A percentile compares a stretch with the other conserved stretches of the same genome.
These are phyloP conservation scores for Scortum barcoo DNA, from an alignment of 2,113 vertebrate species.

Conservation along the genomic window DNA sequence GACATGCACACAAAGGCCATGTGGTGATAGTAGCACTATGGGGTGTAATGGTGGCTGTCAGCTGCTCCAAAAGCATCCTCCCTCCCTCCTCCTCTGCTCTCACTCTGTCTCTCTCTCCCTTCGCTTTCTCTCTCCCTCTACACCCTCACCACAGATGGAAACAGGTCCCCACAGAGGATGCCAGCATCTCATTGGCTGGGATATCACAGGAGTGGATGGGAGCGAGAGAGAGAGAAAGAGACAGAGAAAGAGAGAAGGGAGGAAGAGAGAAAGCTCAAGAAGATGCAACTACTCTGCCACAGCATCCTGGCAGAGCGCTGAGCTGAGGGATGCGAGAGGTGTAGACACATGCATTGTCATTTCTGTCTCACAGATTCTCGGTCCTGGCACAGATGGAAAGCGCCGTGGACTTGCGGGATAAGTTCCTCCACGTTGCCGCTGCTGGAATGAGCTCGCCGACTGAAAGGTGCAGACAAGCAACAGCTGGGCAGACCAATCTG, in stretches of 20 bases:
- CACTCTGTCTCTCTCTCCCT: constrained; percentile 1
- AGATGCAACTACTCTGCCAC: constrained; percentile 76
- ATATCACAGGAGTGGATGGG: constrained; percentile 63
- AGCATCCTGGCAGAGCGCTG: constrained; percentile 66
- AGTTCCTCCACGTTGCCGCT: constrained; percentile 51
- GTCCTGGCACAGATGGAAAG: constrained; percentile 30
- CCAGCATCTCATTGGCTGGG: constrained; percentile 76
- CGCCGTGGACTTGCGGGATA: constrained; percentile 39
- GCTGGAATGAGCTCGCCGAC: constrained; percentile 11
- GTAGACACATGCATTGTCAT: constrained; percentile 28
- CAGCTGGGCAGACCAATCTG: constrained; percentile 53
- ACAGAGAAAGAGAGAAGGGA: constrained; percentile 20
- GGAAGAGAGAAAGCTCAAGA: constrained; percentile 63
- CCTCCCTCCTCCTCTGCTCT: constrained; percentile 3
- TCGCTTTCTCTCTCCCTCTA: constrained; percentile 33
- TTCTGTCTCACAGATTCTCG: constrained; percentile 22
- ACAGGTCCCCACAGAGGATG: constrained; percentile 77
- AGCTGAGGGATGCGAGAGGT: constrained; percentile 53
- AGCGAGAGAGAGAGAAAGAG: constrained; percentile 52
- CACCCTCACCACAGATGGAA: constrained; percentile 65
- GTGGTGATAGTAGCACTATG: constrained; percentile 73
- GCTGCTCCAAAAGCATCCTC: constrained; percentile 65
- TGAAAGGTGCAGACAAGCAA: constrained; percentile 47
- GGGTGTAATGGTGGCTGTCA: constrained; percentile 79
- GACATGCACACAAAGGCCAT: constrained; percentile 76